Evolutionary conservation across 2,888 invertebrate genomes (phyloP), one percentile per base, ranked within the genome.

Genomic region (Amiota communis): DNA sequence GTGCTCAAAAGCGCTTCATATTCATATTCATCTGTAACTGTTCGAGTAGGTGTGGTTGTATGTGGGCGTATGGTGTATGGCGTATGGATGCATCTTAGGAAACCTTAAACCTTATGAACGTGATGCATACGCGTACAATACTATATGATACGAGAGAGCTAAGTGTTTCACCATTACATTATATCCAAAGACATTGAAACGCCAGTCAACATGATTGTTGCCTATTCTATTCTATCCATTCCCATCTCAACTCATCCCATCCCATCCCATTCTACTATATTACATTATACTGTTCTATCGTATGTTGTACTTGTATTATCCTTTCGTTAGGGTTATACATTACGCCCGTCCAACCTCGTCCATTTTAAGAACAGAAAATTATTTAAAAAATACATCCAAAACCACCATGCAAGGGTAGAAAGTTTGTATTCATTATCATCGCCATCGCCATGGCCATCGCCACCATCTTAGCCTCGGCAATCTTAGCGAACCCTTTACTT

Each of bases 1-100:
- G 86, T 86, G 86, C 86, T 87, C 83, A 86, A 87, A 87, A 86
- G 86, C 83, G 83, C 83, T 83, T 83, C 86, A 85, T 83, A 84
- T 83, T 84, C 70, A 70, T 59, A 48, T 67, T 20, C 67, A 67
- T 59, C 17, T 59, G 59, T 59, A 15, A 51, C 53, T 51, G 8
- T 51, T 51, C 53, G 53, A 20, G 59, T 17, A 20, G 20, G 15
- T 63, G 67, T 20, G 20, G 48, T 11, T 20, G 23, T 51, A 51
- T 67, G 20, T 51, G 67, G 12, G 67, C 20, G 67, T 20, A 13
- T 23, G 67, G 9, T n/a, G n/a, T n/a, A n/a, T 13, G 20, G 67
- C 23, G 23, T 68, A n/a, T 23, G 67, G 17, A 23, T 63, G 23
- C 51, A 23, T 20, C 51, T 63, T 63, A 63, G 12, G 46, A 23